Conservation (phyloP, 2,888 invertebrate species). For the Sesia bembeciformis region DNA sequence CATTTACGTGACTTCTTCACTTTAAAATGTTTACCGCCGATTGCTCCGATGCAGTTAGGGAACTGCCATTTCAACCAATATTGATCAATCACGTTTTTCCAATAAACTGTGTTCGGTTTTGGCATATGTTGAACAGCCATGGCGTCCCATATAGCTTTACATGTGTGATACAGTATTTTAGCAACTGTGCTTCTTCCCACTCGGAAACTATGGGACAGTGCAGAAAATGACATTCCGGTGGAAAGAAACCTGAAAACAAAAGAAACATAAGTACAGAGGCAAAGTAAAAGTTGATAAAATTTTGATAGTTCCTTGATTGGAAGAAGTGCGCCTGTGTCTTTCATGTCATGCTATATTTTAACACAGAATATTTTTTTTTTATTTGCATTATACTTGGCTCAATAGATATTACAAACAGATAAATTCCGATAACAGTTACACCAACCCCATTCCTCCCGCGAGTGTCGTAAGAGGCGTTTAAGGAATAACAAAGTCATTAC, state of each 20-base stretch:
- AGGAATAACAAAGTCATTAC: too few relatives aligned
- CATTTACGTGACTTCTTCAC: background rate
- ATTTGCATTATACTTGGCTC: too few relatives aligned
- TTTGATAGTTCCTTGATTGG: too few relatives aligned
- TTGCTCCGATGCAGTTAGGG: conserved; percentile 8
- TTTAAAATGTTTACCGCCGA: conserved; percentile 12
- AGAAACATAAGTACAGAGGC: background rate
- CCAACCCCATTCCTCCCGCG: too few relatives aligned
- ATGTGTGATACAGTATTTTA: conserved; percentile 6
- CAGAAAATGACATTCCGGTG: background rate
- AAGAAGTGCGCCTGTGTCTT: too few relatives aligned
- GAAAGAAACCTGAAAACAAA: background rate
- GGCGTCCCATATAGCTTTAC: conserved; percentile 3
- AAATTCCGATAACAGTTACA: too few relatives aligned
- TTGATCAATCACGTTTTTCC: conserved; percentile 8
- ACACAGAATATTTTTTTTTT: too few relatives aligned
- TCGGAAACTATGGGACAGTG: conserved; percentile 1
- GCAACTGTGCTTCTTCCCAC: conserved; percentile 6
- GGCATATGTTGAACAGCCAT: conserved; percentile 5
- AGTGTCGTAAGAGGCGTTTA: too few relatives aligned
- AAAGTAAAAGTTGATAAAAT: too few relatives aligned
- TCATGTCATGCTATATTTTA: too few relatives aligned
- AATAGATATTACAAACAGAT: too few relatives aligned
- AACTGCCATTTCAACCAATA: conserved; percentile 8
- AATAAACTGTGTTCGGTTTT: conserved; percentile 10